Base-by-base conservation (phyloP, 1,140 invertebrate genomes). In the Sycophila sp. region DNA sequence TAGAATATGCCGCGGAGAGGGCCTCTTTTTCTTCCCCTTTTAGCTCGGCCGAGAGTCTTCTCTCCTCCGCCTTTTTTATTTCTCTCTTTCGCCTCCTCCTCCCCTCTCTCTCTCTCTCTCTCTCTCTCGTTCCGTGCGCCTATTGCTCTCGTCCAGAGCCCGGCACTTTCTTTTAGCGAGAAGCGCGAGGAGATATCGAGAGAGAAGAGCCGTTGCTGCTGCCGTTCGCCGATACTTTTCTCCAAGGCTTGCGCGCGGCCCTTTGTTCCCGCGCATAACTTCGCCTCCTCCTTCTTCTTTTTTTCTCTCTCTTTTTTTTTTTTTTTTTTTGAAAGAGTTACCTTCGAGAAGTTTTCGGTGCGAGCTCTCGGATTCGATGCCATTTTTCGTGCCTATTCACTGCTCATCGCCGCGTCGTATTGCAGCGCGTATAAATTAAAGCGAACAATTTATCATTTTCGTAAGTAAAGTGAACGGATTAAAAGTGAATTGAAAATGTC, bases 151-250 rank as follows among this genome's bases (percentile, higher is more conserved):
- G 34, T 32, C 26, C 8, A 38, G 34, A 28, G 38, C 32, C 36
- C 55, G n/a, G 47, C 55, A 60, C 69, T 71, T 71, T 65, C 62
- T 71, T 71, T 71, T 71, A 47, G 45, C 53, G 63, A 38, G 26
- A 22, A 28, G 38, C 58, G 32, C 53, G 53, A 28, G 53, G 26
- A 36, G 45, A 64, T 49, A 64, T 34, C 30, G 30, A 30, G 28
- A 49, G 59, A 47, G 4, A n/a, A 42, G 40, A 42, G 13, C 26
- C 40, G 59, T 19, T 28, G 56, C 24, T 38, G 42, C 42, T 26
- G 58, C 17, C n/a, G n/a, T n/a, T n/a, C 13, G 53, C 36, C n/a
- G 58, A 24, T 22, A 28, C 64, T 66, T 66, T 58, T 59, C 53
- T 59, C 26, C 24, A 22, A 22, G 24, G 42, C 38, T 47, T 32